phyloP scores from a whole-genome alignment of 1,140 invertebrate genomes.

The Pseudomyrmex gracilis region DNA sequence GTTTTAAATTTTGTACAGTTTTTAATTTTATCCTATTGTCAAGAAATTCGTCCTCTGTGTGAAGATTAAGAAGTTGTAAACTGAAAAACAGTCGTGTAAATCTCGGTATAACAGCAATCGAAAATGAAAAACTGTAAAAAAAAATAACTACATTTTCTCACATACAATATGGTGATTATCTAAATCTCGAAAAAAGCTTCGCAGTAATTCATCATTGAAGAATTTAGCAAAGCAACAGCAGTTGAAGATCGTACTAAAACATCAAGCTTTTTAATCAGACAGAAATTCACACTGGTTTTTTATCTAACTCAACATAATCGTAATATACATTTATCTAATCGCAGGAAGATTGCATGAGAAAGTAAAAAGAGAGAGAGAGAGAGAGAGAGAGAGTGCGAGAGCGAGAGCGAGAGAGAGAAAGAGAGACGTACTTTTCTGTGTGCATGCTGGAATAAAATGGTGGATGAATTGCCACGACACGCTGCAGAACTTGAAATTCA shows the following conservation, averaged over 20 bases:
- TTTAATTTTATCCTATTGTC: not conserved
- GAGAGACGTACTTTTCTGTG: not conserved
- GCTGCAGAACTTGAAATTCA: slow-evolving; percentile 29
- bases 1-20: not conserved
- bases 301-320: not conserved
- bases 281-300: too few relatives aligned
- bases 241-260: slow-evolving; percentile 1
- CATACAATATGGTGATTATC: not conserved
- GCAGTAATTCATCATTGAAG: slow-evolving; percentile 12
- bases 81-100: not conserved
- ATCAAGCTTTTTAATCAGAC: not conserved
- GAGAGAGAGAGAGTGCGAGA: not conserved
- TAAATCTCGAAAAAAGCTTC: not conserved
- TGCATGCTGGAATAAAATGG: slow-evolving; percentile 30
- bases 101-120: not conserved
- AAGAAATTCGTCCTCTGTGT: not conserved
- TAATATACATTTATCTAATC: not conserved
- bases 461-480: not conserved
- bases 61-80: not conserved
- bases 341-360: slow-evolving; percentile 29
- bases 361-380: slow-evolving; percentile 11
- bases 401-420: not conserved
- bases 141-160: not conserved
- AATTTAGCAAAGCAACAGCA: slow-evolving; percentile 11
- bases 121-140: slow-evolving; percentile 12